These are phyloP conservation scores for Petromus typicus DNA, from an alignment of 2,113 vertebrate genomes.

Conservation along the genomic window DNA sequence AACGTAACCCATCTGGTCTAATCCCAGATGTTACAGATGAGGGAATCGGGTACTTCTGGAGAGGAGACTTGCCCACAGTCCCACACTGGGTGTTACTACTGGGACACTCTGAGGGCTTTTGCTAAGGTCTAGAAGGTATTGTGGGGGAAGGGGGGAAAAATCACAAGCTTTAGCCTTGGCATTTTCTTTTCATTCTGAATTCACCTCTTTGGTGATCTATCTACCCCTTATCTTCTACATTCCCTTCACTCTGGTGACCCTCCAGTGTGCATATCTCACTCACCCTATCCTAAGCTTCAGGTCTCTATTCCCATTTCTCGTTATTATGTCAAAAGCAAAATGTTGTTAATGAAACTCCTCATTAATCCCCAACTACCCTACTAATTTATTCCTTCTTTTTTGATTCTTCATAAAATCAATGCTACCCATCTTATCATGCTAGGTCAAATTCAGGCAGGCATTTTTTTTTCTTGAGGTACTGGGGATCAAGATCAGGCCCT, in stretches of 20 bases:
- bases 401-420: not conserved
- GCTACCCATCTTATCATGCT: not conserved
- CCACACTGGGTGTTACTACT: not conserved
- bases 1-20: not conserved
- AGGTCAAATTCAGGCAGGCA: not conserved
- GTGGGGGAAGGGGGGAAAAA: not conserved
- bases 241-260: not conserved
- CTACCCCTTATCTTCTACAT: not conserved
- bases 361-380: not conserved
- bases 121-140: not conserved
- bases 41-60: not conserved
- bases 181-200: not conserved
- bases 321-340: slow-evolving; percentile 11
- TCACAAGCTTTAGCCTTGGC: not conserved
- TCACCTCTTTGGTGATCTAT: not conserved
- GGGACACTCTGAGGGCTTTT: not conserved
- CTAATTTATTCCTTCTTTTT: not conserved
- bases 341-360: slow-evolving; percentile 6
- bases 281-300: not conserved
- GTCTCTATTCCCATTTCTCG: slow-evolving; percentile 7
- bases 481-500: too few species aligned
- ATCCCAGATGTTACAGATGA: not conserved
- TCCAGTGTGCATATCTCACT: not conserved
- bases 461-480: too few species aligned
- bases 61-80: not conserved